Evolutionary conservation across 2,888 invertebrate species (phyloP).

Genomic region (Tipula unca): DNA sequence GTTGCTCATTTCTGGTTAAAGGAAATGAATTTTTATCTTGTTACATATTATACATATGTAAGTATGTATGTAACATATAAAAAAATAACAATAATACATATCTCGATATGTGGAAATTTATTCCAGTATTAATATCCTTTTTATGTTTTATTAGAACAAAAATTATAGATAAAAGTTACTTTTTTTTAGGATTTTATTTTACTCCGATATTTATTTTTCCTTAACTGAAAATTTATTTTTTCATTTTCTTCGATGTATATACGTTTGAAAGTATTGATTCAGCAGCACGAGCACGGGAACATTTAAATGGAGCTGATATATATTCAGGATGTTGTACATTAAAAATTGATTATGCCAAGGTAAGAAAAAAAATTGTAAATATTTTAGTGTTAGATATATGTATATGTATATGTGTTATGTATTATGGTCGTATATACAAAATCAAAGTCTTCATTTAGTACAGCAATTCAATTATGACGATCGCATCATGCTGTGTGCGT

Average conservation of each 20-base stretch:
- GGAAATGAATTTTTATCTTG: neutral
- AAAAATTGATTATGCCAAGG: slow-evolving; percentile 99
- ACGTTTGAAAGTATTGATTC: slow-evolving; percentile 91
- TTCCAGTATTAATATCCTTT: slow-evolving; percentile 14
- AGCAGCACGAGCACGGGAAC: slow-evolving; percentile 88
- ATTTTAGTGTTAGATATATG: neutral
- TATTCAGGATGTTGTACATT: slow-evolving; percentile 99
- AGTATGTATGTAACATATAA: neutral
- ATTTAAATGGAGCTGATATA: slow-evolving; percentile 96
- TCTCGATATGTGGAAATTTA: slow-evolving; percentile 15
- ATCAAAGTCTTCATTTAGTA: neutral
- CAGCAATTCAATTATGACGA: neutral
- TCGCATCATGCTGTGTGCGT: neutral
- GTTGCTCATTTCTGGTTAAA: neutral
- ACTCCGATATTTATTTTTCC: slow-evolving; percentile 37
- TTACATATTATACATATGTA: neutral
- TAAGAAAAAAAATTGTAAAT: slow-evolving; percentile 48
- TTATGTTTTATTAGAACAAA: neutral
- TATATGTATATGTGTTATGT: no score
- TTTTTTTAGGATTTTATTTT: slow-evolving; percentile 18
- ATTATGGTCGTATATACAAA: no score
- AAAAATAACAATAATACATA: neutral
- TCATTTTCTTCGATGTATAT: slow-evolving; percentile 17
- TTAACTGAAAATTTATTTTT: slow-evolving; percentile 45
- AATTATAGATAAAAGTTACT: neutral